Evolutionary conservation across 2,888 invertebrate genomes (phyloP).

Genomic region (Caenorhabditis japonica): DNA sequence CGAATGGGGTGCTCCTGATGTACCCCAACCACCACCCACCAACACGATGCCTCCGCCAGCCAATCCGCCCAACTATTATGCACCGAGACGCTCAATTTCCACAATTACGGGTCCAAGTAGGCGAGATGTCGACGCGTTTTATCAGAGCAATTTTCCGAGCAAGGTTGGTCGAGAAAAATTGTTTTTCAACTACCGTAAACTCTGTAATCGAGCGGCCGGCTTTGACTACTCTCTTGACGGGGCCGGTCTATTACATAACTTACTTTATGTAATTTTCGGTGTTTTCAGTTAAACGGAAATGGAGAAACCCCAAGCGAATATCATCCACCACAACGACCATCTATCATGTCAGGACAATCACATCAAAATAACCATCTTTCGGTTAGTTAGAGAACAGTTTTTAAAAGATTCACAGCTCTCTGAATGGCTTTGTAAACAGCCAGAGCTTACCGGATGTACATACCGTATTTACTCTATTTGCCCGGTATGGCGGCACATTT

Average conservation of each 20-base stretch:
- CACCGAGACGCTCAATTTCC: slow-evolving; percentile 56
- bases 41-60: slow-evolving; percentile 35
- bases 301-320: slow-evolving; percentile 13
- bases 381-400: slow-evolving; percentile 8
- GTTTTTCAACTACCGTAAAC: too few relatives aligned
- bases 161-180: too few relatives aligned
- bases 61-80: slow-evolving; percentile 32
- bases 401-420: neutral
- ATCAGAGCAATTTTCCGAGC: slow-evolving; percentile 49
- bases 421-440: too few relatives aligned
- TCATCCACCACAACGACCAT: slow-evolving; percentile 33
- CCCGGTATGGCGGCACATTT: too few relatives aligned
- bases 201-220: too few relatives aligned
- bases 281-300: slow-evolving; percentile 33
- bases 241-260: neutral
- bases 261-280: neutral
- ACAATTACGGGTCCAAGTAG: slow-evolving; percentile 52
- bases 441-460: too few relatives aligned
- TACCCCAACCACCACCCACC: slow-evolving; percentile 16
- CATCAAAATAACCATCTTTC: slow-evolving; percentile 36
- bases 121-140: slow-evolving; percentile 49
- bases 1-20: slow-evolving; percentile 44
- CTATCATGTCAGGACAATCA: slow-evolving; percentile 50
- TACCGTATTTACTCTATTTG: too few relatives aligned
- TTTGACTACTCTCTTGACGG: too few relatives aligned